Conservation (phyloP, 2,888 invertebrate species). For the Exocentrus adspersus region DNA sequence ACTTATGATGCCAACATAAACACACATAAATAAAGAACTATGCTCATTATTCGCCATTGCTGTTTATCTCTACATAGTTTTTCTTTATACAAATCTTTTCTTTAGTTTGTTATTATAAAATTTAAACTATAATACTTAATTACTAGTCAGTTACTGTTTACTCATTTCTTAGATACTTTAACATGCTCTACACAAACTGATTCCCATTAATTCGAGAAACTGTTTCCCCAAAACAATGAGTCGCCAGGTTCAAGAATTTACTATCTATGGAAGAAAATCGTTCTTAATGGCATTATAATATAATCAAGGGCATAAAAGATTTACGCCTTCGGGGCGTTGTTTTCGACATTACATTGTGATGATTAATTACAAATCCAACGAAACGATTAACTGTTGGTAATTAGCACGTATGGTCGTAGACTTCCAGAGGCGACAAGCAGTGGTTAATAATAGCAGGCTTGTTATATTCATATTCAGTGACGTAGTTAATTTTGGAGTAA, state of each 20-base stretch:
- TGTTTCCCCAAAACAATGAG: no score
- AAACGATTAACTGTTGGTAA: slow-evolving; percentile 19
- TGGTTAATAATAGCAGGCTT: slow-evolving; percentile 16
- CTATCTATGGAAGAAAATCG: neutral
- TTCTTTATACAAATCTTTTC: no score
- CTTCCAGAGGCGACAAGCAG: slow-evolving; percentile 22
- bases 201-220: neutral
- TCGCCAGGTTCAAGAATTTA: neutral
- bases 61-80: no score
- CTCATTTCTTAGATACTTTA: no score
- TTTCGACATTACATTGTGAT: slow-evolving; percentile 16
- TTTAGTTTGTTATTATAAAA: no score
- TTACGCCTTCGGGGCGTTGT: slow-evolving; percentile 12
- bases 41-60: no score
- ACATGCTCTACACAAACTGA: no score
- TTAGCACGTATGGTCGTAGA: slow-evolving; percentile 21
- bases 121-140: no score
- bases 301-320: neutral
- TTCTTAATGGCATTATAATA: slow-evolving; percentile 1
- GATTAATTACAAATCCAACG: slow-evolving; percentile 11
- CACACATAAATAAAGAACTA: no score
- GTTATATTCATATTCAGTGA: neutral
- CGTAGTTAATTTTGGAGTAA: no score
- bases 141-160: no score
- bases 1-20: no score